Percentiles rank a stretch among this genome's conserved stretches.
Conservation (phyloP, 2,888 invertebrate genomes). For the Eucera pruinosa region DNA sequence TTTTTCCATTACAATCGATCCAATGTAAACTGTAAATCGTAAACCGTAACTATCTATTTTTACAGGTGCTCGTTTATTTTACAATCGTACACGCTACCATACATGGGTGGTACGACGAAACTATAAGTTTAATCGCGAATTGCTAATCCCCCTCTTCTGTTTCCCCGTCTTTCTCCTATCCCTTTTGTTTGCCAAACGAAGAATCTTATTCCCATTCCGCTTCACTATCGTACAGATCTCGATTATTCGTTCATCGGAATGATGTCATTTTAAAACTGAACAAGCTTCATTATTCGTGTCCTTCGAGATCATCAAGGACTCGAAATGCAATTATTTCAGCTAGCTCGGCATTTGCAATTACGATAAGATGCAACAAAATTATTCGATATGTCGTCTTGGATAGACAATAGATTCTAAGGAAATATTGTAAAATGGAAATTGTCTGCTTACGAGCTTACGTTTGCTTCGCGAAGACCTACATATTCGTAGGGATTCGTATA, state of each 20-base stretch:
- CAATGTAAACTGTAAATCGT: too few species aligned
- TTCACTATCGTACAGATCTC: background rate
- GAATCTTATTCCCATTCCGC: background rate
- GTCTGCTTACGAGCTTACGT: too few species aligned
- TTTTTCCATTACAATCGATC: too few species aligned
- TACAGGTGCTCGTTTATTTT: too few species aligned
- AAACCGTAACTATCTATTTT: too few species aligned
- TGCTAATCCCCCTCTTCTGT: too few species aligned
- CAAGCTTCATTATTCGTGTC: slow-evolving; percentile 55
- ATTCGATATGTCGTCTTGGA: background rate
- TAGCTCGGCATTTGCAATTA: slow-evolving; percentile 49
- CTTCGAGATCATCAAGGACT: slow-evolving; percentile 76
- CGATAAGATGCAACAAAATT: slow-evolving; percentile 22
- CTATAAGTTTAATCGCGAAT: too few species aligned
- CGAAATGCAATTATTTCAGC: slow-evolving; percentile 77
- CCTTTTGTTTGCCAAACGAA: background rate
- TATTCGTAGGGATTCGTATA: too few species aligned
- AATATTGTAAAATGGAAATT: too few species aligned
- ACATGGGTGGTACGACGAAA: too few species aligned
- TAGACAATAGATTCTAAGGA: background rate
- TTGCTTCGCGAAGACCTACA: too few species aligned
- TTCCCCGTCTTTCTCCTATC: background rate
- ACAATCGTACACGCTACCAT: too few species aligned
- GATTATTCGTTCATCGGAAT: background rate
- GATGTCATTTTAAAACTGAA: slow-evolving; percentile 10